Evolutionary conservation across 2,888 invertebrate species (phyloP).

Genomic region (Azorinus chamasolen): DNA sequence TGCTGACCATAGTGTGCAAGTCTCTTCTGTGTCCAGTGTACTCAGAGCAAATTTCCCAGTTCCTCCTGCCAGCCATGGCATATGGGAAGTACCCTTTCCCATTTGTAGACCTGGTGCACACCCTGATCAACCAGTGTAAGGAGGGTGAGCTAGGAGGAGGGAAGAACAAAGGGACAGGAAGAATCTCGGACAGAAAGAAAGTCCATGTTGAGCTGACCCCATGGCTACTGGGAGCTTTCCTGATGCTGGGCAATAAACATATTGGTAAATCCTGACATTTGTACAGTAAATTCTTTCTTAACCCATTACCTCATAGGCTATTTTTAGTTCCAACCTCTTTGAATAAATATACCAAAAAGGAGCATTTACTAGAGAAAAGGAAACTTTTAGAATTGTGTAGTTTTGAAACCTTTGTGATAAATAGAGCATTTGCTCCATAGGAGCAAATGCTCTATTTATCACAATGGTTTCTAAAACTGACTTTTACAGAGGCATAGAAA

Average conservation of each 20-base stretch:
- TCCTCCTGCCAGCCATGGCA: slow-evolving; percentile 84
- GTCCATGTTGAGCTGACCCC: slow-evolving; percentile 87
- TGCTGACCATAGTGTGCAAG: slow-evolving; percentile 69
- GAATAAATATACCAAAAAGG: too few species aligned
- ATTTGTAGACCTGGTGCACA: slow-evolving; percentile 82
- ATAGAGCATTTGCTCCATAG: too few species aligned
- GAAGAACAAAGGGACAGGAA: slow-evolving; percentile 44
- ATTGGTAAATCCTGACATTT: slow-evolving; percentile 89
- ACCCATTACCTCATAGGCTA: too few species aligned
- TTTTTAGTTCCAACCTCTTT: too few species aligned
- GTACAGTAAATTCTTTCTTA: too few species aligned
- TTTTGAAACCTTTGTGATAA: too few species aligned
- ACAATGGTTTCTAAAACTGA: too few species aligned
- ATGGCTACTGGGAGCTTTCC: slow-evolving; percentile 90
- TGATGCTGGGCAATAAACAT: slow-evolving; percentile 90
- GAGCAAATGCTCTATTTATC: too few species aligned
- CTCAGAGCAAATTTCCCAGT: slow-evolving; percentile 84
- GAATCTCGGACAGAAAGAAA: slow-evolving; percentile 22
- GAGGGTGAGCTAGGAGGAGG: slow-evolving; percentile 35
- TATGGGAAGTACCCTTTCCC: slow-evolving; percentile 83
- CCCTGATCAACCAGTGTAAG: slow-evolving; percentile 73
- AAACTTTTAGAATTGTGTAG: too few species aligned
- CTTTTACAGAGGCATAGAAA: too few species aligned
- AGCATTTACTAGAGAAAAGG: too few species aligned
- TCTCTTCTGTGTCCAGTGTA: slow-evolving; percentile 83